These are phyloP conservation scores for Bombus fervidus DNA, from an alignment of 1,140 invertebrate species.

Conservation along the genomic window DNA sequence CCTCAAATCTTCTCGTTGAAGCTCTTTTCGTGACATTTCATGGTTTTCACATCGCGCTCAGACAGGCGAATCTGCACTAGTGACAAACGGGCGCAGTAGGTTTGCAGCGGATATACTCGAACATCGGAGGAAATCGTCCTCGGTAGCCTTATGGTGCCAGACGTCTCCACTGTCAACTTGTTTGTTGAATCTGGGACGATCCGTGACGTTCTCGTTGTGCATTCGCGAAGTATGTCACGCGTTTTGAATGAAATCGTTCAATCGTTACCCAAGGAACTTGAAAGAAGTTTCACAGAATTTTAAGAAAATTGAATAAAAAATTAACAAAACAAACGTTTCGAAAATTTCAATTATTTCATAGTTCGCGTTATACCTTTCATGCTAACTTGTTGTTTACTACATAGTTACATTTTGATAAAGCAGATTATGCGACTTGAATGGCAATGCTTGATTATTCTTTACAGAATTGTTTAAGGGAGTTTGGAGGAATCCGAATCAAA, in stretches of 20 bases:
- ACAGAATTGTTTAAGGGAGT: not conserved
- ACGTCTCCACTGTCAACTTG: not conserved
- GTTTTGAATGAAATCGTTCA: not conserved
- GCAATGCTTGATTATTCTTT: not conserved
- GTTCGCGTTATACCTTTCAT: no score
- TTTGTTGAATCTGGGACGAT: slow-evolving; percentile 13
- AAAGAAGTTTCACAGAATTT: not conserved
- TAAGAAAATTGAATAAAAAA: not conserved
- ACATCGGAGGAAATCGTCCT: not conserved
- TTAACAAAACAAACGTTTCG: not conserved
- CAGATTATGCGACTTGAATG: not conserved
- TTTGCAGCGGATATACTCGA: not conserved
- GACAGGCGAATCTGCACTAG: not conserved
- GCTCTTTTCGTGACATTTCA: not conserved
- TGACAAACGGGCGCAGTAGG: slow-evolving; percentile 3
- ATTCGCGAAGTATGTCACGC: not conserved
- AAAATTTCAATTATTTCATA: no score
- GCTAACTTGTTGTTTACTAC: not conserved
- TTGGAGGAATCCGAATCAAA: no score
- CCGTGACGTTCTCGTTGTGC: not conserved
- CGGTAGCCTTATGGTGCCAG: not conserved
- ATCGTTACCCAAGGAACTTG: not conserved
- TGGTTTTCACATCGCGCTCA: not conserved
- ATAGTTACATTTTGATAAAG: not conserved
- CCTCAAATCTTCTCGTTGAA: slow-evolving; percentile 10